A percentile compares a stretch with the other conserved stretches of the same genome.
Evolutionary conservation across 2,888 invertebrate species (phyloP).

Genomic region (Andrena bucephala): DNA sequence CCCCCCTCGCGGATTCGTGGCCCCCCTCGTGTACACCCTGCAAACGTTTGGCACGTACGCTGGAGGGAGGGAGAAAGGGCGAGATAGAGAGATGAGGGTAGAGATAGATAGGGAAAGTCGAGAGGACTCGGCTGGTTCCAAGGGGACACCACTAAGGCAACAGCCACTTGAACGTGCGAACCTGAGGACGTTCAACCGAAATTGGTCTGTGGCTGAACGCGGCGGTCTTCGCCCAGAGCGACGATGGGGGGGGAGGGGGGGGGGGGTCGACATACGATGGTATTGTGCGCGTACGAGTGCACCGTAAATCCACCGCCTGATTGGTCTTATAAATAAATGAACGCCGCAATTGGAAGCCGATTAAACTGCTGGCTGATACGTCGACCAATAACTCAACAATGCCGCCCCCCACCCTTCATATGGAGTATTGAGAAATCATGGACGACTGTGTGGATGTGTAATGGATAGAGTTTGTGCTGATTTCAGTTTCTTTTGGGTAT

Average conservation of each 20-base stretch:
- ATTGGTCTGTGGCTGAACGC: conserved; percentile 64
- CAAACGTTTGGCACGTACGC: conserved; percentile 46
- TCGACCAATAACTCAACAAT: neutral
- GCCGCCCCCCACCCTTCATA: no score
- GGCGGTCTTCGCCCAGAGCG: conserved; percentile 44
- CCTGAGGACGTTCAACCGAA: conserved; percentile 62
- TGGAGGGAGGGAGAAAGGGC: neutral
- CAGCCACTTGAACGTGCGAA: conserved; percentile 57
- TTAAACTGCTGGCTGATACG: conserved; percentile 2
- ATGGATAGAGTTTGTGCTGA: no score
- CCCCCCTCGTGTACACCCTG: conserved; percentile 44
- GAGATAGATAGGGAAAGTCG: conserved; percentile 40
- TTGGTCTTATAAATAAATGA: conserved; percentile 64
- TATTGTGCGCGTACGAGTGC: neutral
- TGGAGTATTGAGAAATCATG: no score
- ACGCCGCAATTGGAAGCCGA: conserved; percentile 53
- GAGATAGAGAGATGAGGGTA: conserved; percentile 7
- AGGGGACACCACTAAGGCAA: conserved; percentile 62
- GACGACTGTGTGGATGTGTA: no score
- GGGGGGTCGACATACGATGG: conserved; percentile 43
- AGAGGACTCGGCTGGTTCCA: conserved; percentile 50
- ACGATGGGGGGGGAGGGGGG: neutral
- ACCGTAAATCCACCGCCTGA: conserved; percentile 37
- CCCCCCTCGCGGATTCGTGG: conserved; percentile 49
- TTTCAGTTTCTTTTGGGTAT: no score